These are phyloP conservation scores for Bos indicus DNA, from an alignment of 2,113 vertebrate genomes.

Conservation along the genomic window DNA sequence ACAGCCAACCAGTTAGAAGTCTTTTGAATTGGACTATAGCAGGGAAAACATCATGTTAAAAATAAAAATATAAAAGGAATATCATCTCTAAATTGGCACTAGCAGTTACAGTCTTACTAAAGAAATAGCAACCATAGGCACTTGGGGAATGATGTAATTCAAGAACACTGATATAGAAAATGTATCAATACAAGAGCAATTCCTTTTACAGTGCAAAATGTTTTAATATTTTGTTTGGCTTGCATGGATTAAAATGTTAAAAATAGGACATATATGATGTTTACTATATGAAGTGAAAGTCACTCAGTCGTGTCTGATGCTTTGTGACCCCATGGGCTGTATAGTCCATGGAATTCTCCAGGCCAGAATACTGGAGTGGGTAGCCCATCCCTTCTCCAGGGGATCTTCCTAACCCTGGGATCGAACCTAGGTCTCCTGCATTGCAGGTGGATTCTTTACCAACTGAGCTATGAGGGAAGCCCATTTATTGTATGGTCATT, in stretches of 20 bases:
- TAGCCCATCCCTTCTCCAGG: not conserved
- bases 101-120: not conserved
- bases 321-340: not conserved
- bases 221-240: not conserved
- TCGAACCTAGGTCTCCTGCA: not conserved
- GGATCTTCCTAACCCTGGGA: not conserved
- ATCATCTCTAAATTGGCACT: not conserved
- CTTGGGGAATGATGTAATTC: not conserved
- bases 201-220: not conserved
- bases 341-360: not conserved
- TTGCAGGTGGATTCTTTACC: not conserved
- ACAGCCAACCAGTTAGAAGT: not conserved
- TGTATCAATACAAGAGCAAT: not conserved
- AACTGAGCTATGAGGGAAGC: not conserved
- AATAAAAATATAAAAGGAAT: not conserved
- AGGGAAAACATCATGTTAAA: not conserved
- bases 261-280: not conserved
- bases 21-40: not conserved
- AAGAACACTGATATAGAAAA: not conserved
- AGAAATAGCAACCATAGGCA: not conserved
- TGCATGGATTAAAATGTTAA: not conserved
- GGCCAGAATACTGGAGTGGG: not conserved
- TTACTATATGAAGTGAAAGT: not conserved
- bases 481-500: not conserved
- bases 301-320: accelerated